phyloP scores from a whole-genome alignment of 2,113 vertebrate species.

The Heteronetta atricapilla region DNA sequence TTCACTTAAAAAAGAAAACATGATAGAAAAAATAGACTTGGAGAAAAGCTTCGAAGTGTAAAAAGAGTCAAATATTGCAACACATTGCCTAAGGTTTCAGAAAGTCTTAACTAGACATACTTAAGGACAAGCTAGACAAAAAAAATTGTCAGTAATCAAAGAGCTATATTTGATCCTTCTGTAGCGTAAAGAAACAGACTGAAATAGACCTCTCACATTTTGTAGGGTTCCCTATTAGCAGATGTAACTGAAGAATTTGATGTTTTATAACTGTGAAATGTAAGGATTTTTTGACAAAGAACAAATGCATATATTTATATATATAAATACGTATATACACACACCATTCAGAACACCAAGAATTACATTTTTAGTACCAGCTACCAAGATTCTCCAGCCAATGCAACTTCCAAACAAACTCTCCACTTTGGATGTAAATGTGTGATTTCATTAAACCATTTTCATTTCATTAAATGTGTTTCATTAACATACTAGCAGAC shows the following conservation, averaged over 20 bases:
- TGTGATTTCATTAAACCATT: background rate
- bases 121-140: background rate
- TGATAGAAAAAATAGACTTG: background rate
- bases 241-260: background rate
- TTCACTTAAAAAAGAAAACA: background rate
- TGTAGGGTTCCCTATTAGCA: background rate
- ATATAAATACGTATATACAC: background rate
- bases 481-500: background rate
- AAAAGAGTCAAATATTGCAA: background rate
- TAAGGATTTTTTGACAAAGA: background rate
- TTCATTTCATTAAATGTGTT: background rate
- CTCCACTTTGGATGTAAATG: background rate
- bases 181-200: background rate
- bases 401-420: background rate
- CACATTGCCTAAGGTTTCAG: background rate
- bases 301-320: background rate
- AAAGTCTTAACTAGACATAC: background rate
- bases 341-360: background rate
- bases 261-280: background rate
- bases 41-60: background rate
- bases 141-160: background rate
- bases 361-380: background rate
- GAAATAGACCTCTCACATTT: background rate
- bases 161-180: background rate
- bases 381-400: background rate